A percentile compares a stretch with the other conserved stretches of the same genome.
Conservation (phyloP, 2,797 vertebrate genomes). For the Lerista edwardsae region DNA sequence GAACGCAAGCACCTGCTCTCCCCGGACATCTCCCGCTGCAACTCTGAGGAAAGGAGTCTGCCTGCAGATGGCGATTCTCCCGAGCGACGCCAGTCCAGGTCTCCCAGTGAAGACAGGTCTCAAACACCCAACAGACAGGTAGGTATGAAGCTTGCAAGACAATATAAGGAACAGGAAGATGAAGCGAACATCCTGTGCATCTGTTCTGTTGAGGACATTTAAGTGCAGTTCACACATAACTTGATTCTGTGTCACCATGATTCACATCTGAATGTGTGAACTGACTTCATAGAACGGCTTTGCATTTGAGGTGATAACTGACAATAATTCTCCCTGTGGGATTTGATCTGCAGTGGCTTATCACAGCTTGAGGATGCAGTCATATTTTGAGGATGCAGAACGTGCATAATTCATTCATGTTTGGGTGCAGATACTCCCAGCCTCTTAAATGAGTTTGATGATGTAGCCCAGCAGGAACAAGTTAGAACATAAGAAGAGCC, state of each 20-base stretch:
- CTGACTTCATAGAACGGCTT: background rate
- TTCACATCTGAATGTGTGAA: background rate
- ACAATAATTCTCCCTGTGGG: background rate
- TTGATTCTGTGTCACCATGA: background rate
- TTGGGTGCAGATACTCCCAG: background rate
- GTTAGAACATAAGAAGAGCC: too few species aligned
- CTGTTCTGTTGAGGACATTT: rapidly evolving
- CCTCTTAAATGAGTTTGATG: background rate
- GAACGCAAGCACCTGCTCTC: conserved; percentile 95
- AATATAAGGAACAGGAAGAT: background rate
- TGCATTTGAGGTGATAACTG: too few species aligned
- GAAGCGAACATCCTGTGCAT: background rate
- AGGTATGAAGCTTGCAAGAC: background rate
- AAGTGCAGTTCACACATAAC: background rate
- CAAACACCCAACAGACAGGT: conserved; percentile 85
- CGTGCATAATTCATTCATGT: too few species aligned
- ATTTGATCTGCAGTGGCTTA: background rate
- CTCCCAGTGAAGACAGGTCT: conserved; percentile 86
- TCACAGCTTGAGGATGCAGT: background rate
- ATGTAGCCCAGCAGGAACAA: background rate
- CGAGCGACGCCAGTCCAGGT: conserved; percentile 83
- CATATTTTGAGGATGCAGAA: background rate
- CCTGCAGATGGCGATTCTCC: conserved; percentile 83
- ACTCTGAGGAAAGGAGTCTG: conserved; percentile 91
- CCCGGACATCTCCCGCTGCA: conserved; percentile 94